Base-by-base conservation (phyloP, 2,797 vertebrate species). In the Cephalopachus bancanus region DNA sequence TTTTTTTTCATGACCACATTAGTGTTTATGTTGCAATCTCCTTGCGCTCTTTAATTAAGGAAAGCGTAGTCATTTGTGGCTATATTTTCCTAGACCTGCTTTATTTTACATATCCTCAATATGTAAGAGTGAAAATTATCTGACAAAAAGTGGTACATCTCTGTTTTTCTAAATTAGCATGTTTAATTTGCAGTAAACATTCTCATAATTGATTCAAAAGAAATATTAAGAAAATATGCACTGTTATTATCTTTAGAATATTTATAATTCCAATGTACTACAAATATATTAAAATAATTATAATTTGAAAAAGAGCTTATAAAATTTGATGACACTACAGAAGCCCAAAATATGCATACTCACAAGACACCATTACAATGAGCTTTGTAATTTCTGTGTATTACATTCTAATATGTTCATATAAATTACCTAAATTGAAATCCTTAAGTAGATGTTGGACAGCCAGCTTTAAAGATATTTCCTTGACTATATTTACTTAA, bases 241-340 rank as follows among this genome's bases (percentile, higher is more conserved):
- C 10, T 20, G 6, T 26, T 74, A 83, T 72, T 96, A 75, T 90
- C 14, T 71, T 91, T 96, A 83, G 74, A 84, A 10, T 79, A 79
- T 69, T 93, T 95, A 76, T 51, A 89, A 94, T 64, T 87, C 44
- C 81, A 83, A 69, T 75, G 3, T 65, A 30, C 7, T 88, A 88
- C 55, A 97, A 95, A 95, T 93, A 93, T 6, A 84, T 90, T 64
- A 69, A 83, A 94, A 83, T 91, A 92, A 96, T 92, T 97, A 72
- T 86, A 91, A 97, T 86, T 95, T 93, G 85, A 97, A 88, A 83
- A 90, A 22, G 2, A 95, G 4, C 12, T 97, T 97, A 53, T 37
- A 95, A 97, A 97, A 89, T 93, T 28, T 37, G 16, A 88, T 91
- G 26, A n/a, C 16, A 79, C 14, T 85, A 7, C 16, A 44, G 81